Conservation (phyloP, 92 coral and sea anemone species). For the Zoanthus sociatus region DNA sequence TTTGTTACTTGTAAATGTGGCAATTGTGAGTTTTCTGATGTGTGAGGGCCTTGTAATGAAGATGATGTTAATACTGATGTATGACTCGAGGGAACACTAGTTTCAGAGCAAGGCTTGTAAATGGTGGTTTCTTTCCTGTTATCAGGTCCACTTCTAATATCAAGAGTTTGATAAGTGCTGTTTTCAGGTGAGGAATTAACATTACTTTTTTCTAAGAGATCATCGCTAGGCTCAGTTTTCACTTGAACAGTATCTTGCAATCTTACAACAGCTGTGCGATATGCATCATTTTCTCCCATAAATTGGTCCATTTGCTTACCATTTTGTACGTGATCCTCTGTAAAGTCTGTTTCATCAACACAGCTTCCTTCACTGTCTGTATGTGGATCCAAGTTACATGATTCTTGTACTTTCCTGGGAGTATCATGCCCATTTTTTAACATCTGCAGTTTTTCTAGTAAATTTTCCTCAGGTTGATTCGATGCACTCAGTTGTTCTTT, state of each 20-base stretch:
- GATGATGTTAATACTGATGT: slow-evolving; percentile 10
- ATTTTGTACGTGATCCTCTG: slow-evolving; percentile 10
- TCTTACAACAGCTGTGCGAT: slow-evolving; percentile 74
- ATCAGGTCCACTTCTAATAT: slow-evolving; percentile 16
- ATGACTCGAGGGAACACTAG: neutral
- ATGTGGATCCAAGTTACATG: neutral
- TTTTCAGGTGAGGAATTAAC: neutral
- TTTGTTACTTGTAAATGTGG: slow-evolving; percentile 37
- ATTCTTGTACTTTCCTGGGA: neutral
- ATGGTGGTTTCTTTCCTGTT: slow-evolving; percentile 28
- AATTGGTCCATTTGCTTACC: slow-evolving; percentile 12
- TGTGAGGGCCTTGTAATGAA: neutral
- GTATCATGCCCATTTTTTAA: slow-evolving; percentile 22
- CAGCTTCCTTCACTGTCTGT: slow-evolving; percentile 44
- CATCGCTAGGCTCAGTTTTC: slow-evolving; percentile 79
- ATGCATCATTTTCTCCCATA: slow-evolving; percentile 33
- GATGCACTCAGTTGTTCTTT: neutral
- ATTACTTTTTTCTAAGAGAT: slow-evolving; percentile 11
- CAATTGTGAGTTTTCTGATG: slow-evolving; percentile 29
- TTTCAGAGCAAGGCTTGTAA: slow-evolving; percentile 49
- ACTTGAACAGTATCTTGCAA: slow-evolving; percentile 81
- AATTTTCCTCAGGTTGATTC: slow-evolving; percentile 10
- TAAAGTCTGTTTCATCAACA: slow-evolving; percentile 26
- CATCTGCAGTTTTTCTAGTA: neutral
- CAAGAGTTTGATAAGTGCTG: slow-evolving; percentile 15